Conservation (phyloP, 1,140 invertebrate genomes). For the Leguminivora glycinivorella region DNA sequence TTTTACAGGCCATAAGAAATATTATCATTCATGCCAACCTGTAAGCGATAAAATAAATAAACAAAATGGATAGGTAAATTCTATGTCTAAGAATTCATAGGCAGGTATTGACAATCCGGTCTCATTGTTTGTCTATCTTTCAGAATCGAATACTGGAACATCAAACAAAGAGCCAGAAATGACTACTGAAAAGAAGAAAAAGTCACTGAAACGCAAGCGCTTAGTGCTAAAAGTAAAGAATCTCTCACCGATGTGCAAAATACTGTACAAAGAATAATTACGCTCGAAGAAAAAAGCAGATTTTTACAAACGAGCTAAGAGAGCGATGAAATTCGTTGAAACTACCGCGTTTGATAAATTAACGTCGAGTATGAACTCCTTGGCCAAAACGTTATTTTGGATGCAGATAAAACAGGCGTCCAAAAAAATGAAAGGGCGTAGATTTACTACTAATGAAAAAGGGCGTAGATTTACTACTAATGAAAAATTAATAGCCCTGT, state of each 20-base stretch:
- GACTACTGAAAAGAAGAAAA: too few relatives aligned
- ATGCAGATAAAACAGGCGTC: constrained; percentile 31
- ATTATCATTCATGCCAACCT: too few relatives aligned
- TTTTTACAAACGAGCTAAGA: constrained; percentile 25
- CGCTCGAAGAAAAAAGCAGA: constrained; percentile 1
- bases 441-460: too few relatives aligned
- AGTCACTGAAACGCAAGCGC: too few relatives aligned
- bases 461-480: constrained; percentile 26
- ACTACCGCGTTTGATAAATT: constrained; percentile 9
- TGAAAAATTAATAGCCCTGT: constrained; percentile 29
- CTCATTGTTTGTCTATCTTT: too few relatives aligned
- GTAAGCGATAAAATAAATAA: too few relatives aligned
- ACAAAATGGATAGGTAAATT: too few relatives aligned
- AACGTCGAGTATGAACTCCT: neutral
- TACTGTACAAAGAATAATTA: constrained; percentile 26
- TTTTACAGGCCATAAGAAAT: too few relatives aligned
- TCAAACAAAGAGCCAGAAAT: too few relatives aligned
- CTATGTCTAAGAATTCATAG: too few relatives aligned
- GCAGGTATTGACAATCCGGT: too few relatives aligned
- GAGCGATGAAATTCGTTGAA: constrained; percentile 19
- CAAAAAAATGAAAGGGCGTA: constrained; percentile 22
- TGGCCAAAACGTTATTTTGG: constrained; percentile 18
- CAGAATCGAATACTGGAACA: too few relatives aligned
- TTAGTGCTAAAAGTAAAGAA: neutral
- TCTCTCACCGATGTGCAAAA: constrained; percentile 10